phyloP scores from a whole-genome alignment of 2,113 vertebrate species.

The Abramis brama region DNA sequence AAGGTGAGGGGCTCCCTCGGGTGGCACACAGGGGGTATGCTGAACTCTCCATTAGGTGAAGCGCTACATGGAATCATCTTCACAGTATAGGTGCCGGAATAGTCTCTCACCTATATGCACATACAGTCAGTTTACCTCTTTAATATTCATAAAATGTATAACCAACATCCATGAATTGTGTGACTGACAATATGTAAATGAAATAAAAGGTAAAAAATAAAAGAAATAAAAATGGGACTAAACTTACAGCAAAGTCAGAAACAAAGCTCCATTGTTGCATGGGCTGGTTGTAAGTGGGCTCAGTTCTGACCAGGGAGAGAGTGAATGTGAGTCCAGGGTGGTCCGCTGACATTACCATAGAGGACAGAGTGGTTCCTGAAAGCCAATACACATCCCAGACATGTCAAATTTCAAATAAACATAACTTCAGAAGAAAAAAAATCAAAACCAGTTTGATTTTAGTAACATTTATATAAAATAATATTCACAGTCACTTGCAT shows the following conservation, averaged over 20 bases:
- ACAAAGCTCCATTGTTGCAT: conserved; percentile 85
- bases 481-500: neutral
- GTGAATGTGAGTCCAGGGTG: conserved; percentile 81
- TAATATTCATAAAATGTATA: neutral
- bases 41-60: conserved; percentile 75
- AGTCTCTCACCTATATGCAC: conserved; percentile 75
- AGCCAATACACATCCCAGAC: neutral
- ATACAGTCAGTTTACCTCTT: neutral
- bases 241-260: conserved; percentile 84
- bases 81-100: conserved; percentile 82
- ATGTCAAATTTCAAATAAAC: neutral
- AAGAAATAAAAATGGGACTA: too few species aligned
- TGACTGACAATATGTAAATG: neutral
- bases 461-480: neutral
- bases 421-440: neutral
- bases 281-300: conserved; percentile 81
- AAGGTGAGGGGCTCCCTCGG: conserved; percentile 80
- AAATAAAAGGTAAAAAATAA: neutral
- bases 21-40: conserved; percentile 77
- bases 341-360: conserved; percentile 78
- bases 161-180: neutral
- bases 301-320: conserved; percentile 77
- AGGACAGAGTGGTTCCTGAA: conserved; percentile 67
- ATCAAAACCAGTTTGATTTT: neutral
- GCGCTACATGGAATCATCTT: conserved; percentile 81